A percentile compares a stretch with the other conserved stretches of the same genome.
These are phyloP conservation scores for Apotomis turbidana DNA, from an alignment of 2,888 invertebrate species.

Conservation along the genomic window DNA sequence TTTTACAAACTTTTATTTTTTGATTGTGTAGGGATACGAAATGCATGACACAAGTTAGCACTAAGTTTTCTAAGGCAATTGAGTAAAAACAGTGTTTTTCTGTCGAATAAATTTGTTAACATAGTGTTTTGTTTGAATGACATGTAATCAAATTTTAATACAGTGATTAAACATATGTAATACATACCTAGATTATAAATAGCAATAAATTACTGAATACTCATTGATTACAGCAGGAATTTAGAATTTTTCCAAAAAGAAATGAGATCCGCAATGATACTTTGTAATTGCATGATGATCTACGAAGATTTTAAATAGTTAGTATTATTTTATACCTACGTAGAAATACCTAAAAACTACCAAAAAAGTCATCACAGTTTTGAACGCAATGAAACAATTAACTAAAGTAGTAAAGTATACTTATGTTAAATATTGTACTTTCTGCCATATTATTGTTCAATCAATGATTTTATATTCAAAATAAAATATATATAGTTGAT, in stretches of 20 bases:
- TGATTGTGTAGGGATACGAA: too few species aligned
- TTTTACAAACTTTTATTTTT: too few species aligned
- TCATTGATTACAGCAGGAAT: background rate
- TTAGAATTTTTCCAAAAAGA: background rate
- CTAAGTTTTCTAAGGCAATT: background rate
- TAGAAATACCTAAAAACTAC: conserved; percentile 31
- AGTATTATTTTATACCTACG: conserved; percentile 4
- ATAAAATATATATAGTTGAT: background rate
- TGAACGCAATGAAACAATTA: conserved; percentile 21
- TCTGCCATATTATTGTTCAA: conserved; percentile 2
- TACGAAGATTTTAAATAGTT: background rate
- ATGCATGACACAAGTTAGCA: too few species aligned
- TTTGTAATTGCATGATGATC: background rate
- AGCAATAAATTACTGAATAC: too few species aligned
- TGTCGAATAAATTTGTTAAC: background rate
- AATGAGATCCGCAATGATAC: conserved; percentile 28
- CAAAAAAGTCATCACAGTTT: conserved; percentile 27
- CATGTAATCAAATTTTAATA: conserved; percentile 19
- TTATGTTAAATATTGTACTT: conserved; percentile 38
- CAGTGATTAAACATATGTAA: too few species aligned
- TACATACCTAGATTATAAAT: too few species aligned
- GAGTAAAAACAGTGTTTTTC: background rate
- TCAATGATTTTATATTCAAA: background rate
- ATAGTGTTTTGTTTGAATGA: conserved; percentile 33
- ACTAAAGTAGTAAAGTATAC: conserved; percentile 2